Percentiles rank a stretch among this genome's conserved stretches.
phyloP scores from a whole-genome alignment of 2,888 invertebrate species.

The Sesia apiformis region DNA sequence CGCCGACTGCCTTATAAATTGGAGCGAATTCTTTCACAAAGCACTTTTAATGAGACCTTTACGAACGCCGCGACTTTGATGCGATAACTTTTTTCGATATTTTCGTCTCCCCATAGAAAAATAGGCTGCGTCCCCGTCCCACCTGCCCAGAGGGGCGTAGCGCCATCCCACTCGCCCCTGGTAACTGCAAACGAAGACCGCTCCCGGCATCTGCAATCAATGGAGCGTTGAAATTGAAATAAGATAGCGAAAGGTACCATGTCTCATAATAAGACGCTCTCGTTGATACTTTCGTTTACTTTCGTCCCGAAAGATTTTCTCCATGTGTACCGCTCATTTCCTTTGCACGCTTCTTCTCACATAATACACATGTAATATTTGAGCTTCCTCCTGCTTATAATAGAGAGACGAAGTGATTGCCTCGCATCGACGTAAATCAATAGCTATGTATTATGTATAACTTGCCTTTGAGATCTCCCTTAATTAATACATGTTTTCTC shows the following conservation, averaged over 20 bases:
- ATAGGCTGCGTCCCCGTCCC: constrained; percentile 38
- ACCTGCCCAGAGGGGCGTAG: constrained; percentile 18
- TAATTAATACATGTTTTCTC: background rate
- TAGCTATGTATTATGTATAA: background rate
- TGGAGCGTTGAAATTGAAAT: constrained; percentile 72
- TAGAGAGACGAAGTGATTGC: background rate
- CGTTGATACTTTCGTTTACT: constrained; percentile 20
- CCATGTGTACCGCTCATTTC: constrained; percentile 39
- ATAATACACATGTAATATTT: background rate
- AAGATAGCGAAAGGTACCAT: constrained; percentile 62
- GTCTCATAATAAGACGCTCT: constrained; percentile 48
- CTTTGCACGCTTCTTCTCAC: constrained; percentile 10
- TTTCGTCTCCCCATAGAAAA: constrained; percentile 56
- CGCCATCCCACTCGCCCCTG: constrained; percentile 33
- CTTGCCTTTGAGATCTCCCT: background rate
- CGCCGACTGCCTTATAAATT: constrained; percentile 61
- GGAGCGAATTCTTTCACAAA: constrained; percentile 62
- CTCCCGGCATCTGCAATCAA: constrained; percentile 69
- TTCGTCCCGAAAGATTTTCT: constrained; percentile 27
- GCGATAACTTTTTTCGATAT: constrained; percentile 70
- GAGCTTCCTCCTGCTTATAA: background rate
- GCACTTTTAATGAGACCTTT: constrained; percentile 71
- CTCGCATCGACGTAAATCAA: background rate
- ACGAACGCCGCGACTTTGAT: constrained; percentile 60
- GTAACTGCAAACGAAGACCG: constrained; percentile 53